A percentile compares a stretch with the other conserved stretches of the same genome.
These are phyloP conservation scores for Agapornis canus DNA, from an alignment of 2,797 vertebrate species.

Conservation along the genomic window DNA sequence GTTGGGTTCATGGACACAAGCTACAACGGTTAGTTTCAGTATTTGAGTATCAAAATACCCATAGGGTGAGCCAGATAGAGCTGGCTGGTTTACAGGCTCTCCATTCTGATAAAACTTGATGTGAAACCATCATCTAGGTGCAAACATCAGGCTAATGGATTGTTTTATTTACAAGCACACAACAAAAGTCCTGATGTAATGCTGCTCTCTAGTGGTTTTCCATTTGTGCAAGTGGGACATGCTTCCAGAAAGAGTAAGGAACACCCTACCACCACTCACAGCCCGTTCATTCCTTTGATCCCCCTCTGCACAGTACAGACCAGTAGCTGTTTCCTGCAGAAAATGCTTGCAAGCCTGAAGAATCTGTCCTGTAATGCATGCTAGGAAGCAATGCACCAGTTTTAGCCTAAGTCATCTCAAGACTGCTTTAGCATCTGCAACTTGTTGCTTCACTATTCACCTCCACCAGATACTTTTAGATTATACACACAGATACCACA, in stretches of 20 bases:
- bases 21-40: not conserved
- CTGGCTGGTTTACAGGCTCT: not conserved
- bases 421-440: not conserved
- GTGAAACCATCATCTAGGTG: not conserved
- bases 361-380: not conserved
- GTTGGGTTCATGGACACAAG: not conserved
- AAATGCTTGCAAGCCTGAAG: not conserved
- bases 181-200: not conserved
- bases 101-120: not conserved
- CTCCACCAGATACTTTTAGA: not conserved
- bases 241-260: not conserved
- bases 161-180: not conserved
- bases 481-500: not conserved
- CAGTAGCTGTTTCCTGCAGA: not conserved
- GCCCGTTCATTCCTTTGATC: not conserved
- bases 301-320: not conserved
- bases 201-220: conserved; percentile 68
- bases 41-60: not conserved
- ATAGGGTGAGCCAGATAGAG: not conserved
- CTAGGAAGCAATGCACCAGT: not conserved
- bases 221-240: not conserved
- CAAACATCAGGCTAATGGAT: not conserved
- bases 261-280: not conserved
- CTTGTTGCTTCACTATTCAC: not conserved
- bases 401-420: not conserved